phyloP scores from a whole-genome alignment of 2,797 vertebrate species.

The Oreortyx pictus region DNA sequence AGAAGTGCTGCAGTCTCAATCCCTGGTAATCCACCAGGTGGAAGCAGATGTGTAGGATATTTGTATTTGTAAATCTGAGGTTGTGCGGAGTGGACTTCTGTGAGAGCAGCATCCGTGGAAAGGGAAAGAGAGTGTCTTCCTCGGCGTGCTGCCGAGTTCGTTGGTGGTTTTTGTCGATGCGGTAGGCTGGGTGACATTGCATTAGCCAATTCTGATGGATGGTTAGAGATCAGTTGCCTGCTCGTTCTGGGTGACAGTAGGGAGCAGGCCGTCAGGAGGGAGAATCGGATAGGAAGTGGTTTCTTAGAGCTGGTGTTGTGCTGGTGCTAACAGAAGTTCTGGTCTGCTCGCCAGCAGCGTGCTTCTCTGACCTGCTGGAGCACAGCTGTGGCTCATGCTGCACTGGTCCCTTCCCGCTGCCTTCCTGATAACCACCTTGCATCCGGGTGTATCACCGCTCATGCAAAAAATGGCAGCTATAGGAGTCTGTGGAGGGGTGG shows the following conservation, averaged over 20 bases:
- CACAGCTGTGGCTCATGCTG: background rate
- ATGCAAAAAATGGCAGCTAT: background rate
- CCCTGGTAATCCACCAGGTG: slow-evolving; percentile 67
- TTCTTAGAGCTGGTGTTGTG: slow-evolving; percentile 25
- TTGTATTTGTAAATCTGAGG: background rate
- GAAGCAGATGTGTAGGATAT: slow-evolving; percentile 65
- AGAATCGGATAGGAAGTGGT: slow-evolving; percentile 37
- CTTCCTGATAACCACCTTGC: background rate
- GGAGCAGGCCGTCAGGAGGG: background rate
- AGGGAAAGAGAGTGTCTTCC: background rate
- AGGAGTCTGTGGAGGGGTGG: background rate
- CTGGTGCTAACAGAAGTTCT: background rate
- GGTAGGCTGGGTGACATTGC: background rate
- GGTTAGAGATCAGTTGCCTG: slow-evolving; percentile 12
- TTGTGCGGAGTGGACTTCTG: background rate
- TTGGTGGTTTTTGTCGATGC: slow-evolving; percentile 54
- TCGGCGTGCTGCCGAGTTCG: background rate
- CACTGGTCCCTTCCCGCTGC: background rate
- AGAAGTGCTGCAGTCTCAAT: background rate
- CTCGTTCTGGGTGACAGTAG: slow-evolving; percentile 11
- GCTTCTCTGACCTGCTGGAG: background rate
- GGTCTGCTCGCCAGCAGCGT: background rate
- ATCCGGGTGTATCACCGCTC: background rate
- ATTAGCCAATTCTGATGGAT: slow-evolving; percentile 26
- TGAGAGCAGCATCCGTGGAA: background rate